Base-by-base conservation (phyloP, 2,888 invertebrate species). In the Anaspis maculata region DNA sequence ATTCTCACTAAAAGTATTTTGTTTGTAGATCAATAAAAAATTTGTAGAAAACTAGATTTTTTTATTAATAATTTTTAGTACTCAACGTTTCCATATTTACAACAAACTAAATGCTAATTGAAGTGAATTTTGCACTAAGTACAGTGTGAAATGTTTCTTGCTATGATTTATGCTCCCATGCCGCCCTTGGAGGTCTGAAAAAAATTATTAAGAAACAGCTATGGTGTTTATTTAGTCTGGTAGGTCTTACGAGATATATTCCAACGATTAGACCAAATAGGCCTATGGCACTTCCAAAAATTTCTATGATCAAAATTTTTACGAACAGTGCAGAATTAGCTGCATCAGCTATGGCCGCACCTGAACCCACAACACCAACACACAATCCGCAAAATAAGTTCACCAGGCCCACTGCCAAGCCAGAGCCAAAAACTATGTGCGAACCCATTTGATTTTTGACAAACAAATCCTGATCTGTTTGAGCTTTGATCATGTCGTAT, bases 281-380 rank as follows among this genome's bases (percentile, higher is more conserved):
- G 59, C 98, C 98, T 61, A 98, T 97, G 56, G 97, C 98, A 57
- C 92, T 94, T 33, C 95, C 97, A 60, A 98, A 98, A 69, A 98
- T 98, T 71, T 98, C 98, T 28, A 98, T 86, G 64, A 98, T 96
- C 31, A 98, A 77, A 64, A 98, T 94, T 69, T 96, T 96, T 30
- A 98, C 97, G 59, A 98, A 98, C 4, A 98, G 76, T 3, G 87
- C 79, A n/a, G 91, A 79, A 62, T 97, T 95, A 15, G 96, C 96
- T 16, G 98, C 97, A 70, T 98, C 98, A 32, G 97, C 84, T n/a
- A 98, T 76, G 9, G 98, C 98, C 27, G 97, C 97, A 44, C 96
- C 96, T 3, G 96, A 96, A 13, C 89, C 97, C 16, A 98, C 96
- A 53, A 96, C 83, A 15, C 97, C 97, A 25, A 98, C 96, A 48